Conservation (phyloP, 2,888 invertebrate species). For the Branchellion lobata region DNA sequence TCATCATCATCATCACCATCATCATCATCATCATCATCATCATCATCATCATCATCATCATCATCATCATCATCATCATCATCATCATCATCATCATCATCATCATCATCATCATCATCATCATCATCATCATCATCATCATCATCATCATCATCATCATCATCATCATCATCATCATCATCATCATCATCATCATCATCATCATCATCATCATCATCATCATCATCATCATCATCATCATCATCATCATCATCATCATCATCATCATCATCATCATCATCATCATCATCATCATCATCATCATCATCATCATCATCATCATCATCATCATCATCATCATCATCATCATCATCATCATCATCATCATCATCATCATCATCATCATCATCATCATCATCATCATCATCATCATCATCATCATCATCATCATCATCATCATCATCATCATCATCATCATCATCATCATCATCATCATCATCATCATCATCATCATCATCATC, state of each 20-base stretch:
- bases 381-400: conserved; percentile 14
- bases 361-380: conserved; percentile 3
- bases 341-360: not conserved
- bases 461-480: not conserved
- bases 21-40: conserved; percentile 39
- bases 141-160: not conserved
- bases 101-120: conserved; percentile 32
- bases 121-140: conserved; percentile 38
- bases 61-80: conserved; percentile 28
- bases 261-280: conserved; percentile 14
- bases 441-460: not conserved
- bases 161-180: not conserved
- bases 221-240: conserved; percentile 14
- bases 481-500: not conserved
- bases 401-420: not conserved
- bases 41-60: conserved; percentile 43
- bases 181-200: conserved; percentile 1
- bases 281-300: conserved; percentile 14
- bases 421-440: not conserved
- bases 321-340: not conserved
- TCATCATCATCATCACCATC: not conserved
- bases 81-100: conserved; percentile 39
- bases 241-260: conserved; percentile 14
- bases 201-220: conserved; percentile 14
- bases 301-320: conserved; percentile 14